Evolutionary conservation across 2,797 vertebrate species (phyloP), one percentile per base, ranked within the genome.

Genomic region (Galago senegalensis): DNA sequence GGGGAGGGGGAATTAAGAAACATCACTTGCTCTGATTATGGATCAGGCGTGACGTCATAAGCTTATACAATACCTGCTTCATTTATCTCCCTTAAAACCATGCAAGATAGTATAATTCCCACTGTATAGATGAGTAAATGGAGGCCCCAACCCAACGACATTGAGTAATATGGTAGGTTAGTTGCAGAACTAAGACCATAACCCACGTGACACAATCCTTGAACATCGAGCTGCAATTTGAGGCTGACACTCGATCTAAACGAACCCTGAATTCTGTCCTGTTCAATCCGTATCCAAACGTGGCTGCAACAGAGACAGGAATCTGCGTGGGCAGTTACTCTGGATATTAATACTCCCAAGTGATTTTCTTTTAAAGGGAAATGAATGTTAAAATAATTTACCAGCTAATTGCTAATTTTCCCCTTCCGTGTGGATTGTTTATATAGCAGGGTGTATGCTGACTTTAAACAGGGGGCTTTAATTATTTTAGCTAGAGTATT

Each of bases 311-410:
- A 23, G 63, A 73, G 31, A 18, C n/a, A 87, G 80, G 27, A 69
- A 16, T 49, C n/a, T 37, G 37, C 21, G 29, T 25, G 60, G 49
- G 18, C 9, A n/a, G 7, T 49, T 2, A 4, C 7, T 93, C 61
- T 69, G 27, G 21, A 80, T 58, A 17, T 25, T 56, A 65, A 27
- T 40, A 34, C 25, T 76, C 53, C 58, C 61, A 53, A 82, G 34
- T 87, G 37, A 81, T 43, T 92, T 77, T 85, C 40, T 93, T 82
- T 17, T 27, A 6, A 73, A 87, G n/a, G 56, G 31, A 49, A 83
- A 67, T 29, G 29, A n/a, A 27, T 3, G 0, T 67, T 25, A 60
- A 86, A 85, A 49, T 72, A 67, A 83, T 40, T 49, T 79, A 56
- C 53, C n/a, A 20, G 46, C 17, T 46, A 40, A 89, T 25, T 69